Base-by-base conservation (phyloP, 1,140 invertebrate genomes). In the Achatina immaculata region DNA sequence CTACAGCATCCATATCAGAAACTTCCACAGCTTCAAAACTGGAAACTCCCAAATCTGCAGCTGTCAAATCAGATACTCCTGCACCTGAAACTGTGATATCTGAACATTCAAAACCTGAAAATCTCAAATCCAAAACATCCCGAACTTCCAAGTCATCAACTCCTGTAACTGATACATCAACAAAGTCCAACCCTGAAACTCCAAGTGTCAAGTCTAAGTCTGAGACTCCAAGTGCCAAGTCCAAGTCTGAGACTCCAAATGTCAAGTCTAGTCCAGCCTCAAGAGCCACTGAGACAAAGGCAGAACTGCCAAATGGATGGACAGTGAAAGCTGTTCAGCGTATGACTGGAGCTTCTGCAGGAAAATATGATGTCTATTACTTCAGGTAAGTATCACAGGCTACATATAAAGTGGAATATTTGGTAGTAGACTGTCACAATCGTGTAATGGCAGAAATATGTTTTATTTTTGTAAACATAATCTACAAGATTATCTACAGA, bases 321-420 rank as follows among this genome's bases (percentile, higher is more conserved):
- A 68, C 36, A 31, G 4, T 78, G 11, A 78, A 78, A 28, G 76
- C 62, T 31, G 65, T 78, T 31, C 38, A 68, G 62, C 34, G 76
- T n/a, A 40, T 68, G 76, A 34, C 58, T 40, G 76, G 76, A 31
- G 42, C 36, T n/a, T 68, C 58, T 7, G 76, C 76, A 19, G 76
- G 76, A 1, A 78, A 78, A 78, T 78, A 78, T 45, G 76, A 78
- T n/a, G 48, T 78, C 40, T 78, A 78, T 36, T 78, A 78, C 65
- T 78, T 28, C 76, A 78, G 65, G 76, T 78, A 0, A 62, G 55
- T 2, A 19, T 16, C 65, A 11, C 31, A n/a, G 34, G 9, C 21
- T 68, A 34, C 14, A 68, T n/a, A n/a, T n/a, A n/a, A n/a, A n/a
- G n/a, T n/a, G 51, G 14, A n/a, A 55, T 55, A n/a, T 14, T 55